Conservation (phyloP, 1,140 invertebrate genomes). For the Luehdorfia chinensis region DNA sequence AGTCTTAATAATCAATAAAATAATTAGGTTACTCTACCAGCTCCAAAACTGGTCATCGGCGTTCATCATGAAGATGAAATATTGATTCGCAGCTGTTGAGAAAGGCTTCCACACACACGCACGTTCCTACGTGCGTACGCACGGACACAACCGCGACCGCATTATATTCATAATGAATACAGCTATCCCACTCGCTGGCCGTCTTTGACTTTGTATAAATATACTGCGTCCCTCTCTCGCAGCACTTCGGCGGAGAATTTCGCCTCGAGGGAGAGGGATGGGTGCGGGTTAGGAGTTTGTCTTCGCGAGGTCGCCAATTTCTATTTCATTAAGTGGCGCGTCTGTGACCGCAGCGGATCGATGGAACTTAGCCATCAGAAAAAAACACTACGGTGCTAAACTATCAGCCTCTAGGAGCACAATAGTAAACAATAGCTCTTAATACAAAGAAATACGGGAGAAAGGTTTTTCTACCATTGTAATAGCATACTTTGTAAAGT, state of each 20-base stretch:
- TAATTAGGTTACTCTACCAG: slow-evolving; percentile 26
- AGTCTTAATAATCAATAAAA: slow-evolving; percentile 14
- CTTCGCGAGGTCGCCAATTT: slow-evolving; percentile 74
- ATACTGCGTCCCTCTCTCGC: slow-evolving; percentile 68
- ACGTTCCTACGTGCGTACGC: slow-evolving; percentile 37
- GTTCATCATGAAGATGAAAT: slow-evolving; percentile 70
- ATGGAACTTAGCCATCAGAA: slow-evolving; percentile 54
- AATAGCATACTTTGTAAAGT: no score
- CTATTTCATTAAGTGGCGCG: slow-evolving; percentile 74
- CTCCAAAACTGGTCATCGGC: slow-evolving; percentile 52
- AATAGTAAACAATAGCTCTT: no score
- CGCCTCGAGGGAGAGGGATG: slow-evolving; percentile 52
- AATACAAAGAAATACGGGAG: no score
- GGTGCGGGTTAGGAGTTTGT: slow-evolving; percentile 63
- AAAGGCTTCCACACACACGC: slow-evolving; percentile 54
- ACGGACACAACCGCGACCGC: slow-evolving; percentile 68
- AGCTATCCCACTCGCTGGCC: slow-evolving; percentile 71
- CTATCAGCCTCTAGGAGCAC: neutral
- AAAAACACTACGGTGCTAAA: slow-evolving; percentile 23
- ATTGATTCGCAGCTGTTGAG: slow-evolving; percentile 68
- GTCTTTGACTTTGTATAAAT: slow-evolving; percentile 76
- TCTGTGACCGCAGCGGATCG: slow-evolving; percentile 66
- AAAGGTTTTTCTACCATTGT: no score
- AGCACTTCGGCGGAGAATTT: slow-evolving; percentile 46
- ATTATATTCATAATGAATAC: slow-evolving; percentile 77